Percentiles rank a stretch among this genome's conserved stretches.
Conservation (phyloP, 2,113 vertebrate species). For the Elgaria multicarinata region DNA sequence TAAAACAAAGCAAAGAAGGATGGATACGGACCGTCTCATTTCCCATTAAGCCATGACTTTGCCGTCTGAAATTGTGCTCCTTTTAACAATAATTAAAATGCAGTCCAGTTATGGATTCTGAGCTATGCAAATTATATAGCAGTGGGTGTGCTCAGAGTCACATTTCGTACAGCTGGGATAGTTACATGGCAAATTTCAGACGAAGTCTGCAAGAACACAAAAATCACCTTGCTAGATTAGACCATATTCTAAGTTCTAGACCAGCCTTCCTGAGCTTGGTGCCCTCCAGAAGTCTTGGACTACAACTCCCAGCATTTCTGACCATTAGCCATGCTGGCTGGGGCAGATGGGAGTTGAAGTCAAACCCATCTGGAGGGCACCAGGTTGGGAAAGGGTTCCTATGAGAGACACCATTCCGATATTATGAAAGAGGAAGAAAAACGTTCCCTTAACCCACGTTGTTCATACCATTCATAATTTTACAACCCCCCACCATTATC, state of each 20-base stretch:
- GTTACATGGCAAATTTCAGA: background rate
- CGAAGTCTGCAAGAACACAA: background rate
- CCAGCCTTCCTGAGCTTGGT: too few species aligned
- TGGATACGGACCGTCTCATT: background rate
- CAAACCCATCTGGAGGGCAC: too few species aligned
- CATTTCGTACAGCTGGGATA: background rate
- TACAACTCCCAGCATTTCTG: too few species aligned
- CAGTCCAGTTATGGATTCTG: background rate
- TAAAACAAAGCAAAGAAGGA: background rate
- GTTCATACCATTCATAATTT: background rate
- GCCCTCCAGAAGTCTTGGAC: too few species aligned
- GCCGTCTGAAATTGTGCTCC: background rate
- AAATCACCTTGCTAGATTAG: background rate
- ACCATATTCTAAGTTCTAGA: background rate
- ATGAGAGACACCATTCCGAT: too few species aligned
- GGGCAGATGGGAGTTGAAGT: too few species aligned
- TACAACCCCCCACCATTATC: background rate
- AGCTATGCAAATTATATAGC: background rate
- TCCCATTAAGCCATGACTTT: background rate
- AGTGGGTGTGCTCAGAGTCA: background rate
- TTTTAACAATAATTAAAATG: background rate
- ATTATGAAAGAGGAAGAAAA: too few species aligned
- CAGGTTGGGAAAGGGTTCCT: too few species aligned
- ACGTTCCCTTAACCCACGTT: background rate
- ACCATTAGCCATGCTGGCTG: too few species aligned